These are phyloP conservation scores for Cremastobaeus sp. DNA, from an alignment of 2,888 invertebrate species.

Conservation along the genomic window DNA sequence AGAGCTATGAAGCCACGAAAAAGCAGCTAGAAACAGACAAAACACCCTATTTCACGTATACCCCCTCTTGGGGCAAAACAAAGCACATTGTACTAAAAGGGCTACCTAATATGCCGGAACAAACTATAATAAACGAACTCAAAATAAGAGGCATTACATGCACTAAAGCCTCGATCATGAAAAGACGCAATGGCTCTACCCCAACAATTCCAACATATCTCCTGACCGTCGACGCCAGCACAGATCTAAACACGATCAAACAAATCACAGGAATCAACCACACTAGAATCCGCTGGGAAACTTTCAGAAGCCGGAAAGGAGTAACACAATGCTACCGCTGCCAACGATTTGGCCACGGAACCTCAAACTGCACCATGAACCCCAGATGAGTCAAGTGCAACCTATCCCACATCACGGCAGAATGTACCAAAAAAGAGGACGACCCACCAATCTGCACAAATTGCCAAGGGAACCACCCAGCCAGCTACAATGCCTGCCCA, in stretches of 20 bases:
- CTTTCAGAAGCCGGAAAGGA: no score
- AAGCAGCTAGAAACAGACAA: background rate
- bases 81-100: slow-evolving; percentile 30
- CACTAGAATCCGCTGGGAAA: no score
- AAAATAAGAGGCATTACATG: slow-evolving; percentile 1
- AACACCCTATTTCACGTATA: slow-evolving; percentile 6
- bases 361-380: no score
- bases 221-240: background rate
- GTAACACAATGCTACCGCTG: no score
- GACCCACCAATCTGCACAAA: no score
- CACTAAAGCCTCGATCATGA: background rate
- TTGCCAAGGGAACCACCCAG: no score
- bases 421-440: no score
- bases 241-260: background rate
- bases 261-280: background rate
- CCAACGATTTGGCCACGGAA: no score
- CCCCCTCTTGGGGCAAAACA: slow-evolving; percentile 23
- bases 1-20: background rate
- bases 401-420: no score
- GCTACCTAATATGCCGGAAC: background rate
- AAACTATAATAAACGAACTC: slow-evolving; percentile 7
- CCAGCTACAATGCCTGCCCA: no score
- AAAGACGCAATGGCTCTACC: slow-evolving; percentile 7
- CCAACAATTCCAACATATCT: slow-evolving; percentile 5
- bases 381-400: no score